Evolutionary conservation across 2,888 invertebrate species (phyloP).

Genomic region (Ceramica pisi): DNA sequence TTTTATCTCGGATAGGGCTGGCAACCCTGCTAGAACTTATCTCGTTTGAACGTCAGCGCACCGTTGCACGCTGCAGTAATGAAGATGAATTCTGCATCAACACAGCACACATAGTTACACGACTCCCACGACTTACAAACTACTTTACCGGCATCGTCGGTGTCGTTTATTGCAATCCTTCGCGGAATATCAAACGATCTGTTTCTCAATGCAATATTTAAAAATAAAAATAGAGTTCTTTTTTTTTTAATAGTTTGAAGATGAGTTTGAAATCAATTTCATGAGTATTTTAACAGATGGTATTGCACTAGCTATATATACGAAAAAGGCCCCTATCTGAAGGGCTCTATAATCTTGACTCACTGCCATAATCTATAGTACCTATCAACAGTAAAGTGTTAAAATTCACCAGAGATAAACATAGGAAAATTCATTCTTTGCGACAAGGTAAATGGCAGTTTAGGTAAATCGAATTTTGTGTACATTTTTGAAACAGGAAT

Average conservation of each 20-base stretch:
- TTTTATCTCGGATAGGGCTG: background rate
- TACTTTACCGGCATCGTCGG: constrained; percentile 23
- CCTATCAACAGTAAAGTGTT: background rate
- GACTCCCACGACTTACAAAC: constrained; percentile 56
- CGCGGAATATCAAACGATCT: constrained; percentile 35
- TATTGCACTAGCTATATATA: background rate
- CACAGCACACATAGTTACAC: constrained; percentile 41
- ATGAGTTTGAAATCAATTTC: background rate
- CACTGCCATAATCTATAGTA: background rate
- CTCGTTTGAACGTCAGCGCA: constrained; percentile 57
- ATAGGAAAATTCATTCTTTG: background rate
- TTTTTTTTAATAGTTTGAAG: background rate
- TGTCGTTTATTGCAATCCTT: constrained; percentile 50
- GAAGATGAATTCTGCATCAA: constrained; percentile 59
- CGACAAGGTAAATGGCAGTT: background rate
- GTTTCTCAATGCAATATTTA: constrained; percentile 4
- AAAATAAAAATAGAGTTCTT: background rate
- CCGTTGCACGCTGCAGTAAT: constrained; percentile 42
- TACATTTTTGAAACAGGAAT: background rate
- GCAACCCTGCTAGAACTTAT: constrained; percentile 38
- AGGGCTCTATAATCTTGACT: background rate
- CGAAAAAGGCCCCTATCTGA: background rate
- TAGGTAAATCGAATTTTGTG: background rate
- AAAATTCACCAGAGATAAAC: background rate
- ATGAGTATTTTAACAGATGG: background rate